Conservation (phyloP, 2,888 invertebrate genomes). For the Synanthedon tipuliformis region DNA sequence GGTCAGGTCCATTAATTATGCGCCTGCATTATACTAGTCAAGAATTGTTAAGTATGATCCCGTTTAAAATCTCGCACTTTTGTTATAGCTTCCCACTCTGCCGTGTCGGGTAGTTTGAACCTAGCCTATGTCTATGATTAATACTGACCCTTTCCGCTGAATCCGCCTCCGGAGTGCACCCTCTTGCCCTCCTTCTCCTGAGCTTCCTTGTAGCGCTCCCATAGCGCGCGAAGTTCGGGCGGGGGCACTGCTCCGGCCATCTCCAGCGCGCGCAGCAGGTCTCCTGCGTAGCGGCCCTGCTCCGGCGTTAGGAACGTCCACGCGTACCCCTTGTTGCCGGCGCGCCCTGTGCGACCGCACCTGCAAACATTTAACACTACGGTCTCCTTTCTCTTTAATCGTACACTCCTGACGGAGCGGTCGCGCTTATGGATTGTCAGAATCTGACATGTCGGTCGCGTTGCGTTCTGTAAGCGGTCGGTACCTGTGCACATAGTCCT, state of each 20-base stretch:
- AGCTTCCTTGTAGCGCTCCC: slow-evolving; percentile 89
- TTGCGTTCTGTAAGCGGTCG: no score
- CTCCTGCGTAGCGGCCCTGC: slow-evolving; percentile 93
- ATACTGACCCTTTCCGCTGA: slow-evolving; percentile 83
- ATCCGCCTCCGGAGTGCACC: slow-evolving; percentile 92
- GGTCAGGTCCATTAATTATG: no score
- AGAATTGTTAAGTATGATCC: no score
- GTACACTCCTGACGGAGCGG: no score
- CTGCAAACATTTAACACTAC: slow-evolving; percentile 40
- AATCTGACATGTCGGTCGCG: neutral
- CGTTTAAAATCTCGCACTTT: neutral
- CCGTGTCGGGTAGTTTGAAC: no score
- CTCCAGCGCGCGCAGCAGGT: slow-evolving; percentile 92
- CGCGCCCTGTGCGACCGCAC: slow-evolving; percentile 90
- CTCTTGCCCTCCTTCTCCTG: slow-evolving; percentile 94
- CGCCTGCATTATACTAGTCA: no score
- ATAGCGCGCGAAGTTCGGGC: slow-evolving; percentile 80
- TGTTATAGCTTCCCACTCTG: no score
- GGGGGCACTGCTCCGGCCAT: slow-evolving; percentile 83
- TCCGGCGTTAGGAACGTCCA: slow-evolving; percentile 97
- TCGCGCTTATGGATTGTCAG: no score
- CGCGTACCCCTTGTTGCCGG: slow-evolving; percentile 96
- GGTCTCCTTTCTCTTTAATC: no score
- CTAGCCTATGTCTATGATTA: neutral
- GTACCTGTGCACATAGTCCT: slow-evolving; percentile 95